Percentiles rank a stretch among this genome's conserved stretches.
Evolutionary conservation across 2,797 vertebrate species (phyloP).

Genomic region (Notolepis coatsorum): DNA sequence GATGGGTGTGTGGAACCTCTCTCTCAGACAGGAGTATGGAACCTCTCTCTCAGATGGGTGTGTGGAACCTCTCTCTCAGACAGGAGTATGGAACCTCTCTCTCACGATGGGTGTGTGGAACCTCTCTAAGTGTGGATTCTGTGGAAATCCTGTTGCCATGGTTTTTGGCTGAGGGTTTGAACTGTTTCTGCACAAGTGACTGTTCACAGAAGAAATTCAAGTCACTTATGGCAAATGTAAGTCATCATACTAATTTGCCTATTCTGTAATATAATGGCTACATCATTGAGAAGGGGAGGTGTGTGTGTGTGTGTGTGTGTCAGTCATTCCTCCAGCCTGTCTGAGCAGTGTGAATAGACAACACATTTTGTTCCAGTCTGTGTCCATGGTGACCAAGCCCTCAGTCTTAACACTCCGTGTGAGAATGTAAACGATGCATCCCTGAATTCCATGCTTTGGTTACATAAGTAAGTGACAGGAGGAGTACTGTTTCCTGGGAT

Average conservation of each 20-base stretch:
- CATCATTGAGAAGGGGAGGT: not conserved
- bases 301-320: conserved; percentile 7
- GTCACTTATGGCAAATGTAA: not conserved
- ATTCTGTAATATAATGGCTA: not conserved
- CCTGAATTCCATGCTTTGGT: conserved; percentile 36
- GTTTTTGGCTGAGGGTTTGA: conserved; percentile 22
- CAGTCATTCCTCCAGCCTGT: too few species aligned
- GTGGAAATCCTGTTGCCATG: conserved; percentile 53
- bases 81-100: too few species aligned
- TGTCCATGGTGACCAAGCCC: conserved; percentile 35
- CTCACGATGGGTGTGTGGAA: too few species aligned
- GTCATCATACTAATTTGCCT: not conserved
- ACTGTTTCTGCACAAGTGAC: too few species aligned
- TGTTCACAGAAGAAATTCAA: not conserved
- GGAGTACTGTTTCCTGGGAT: conserved; percentile 6
- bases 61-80: too few species aligned
- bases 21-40: too few species aligned
- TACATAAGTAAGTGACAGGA: conserved; percentile 61
- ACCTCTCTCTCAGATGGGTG: too few species aligned
- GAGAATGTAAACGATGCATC: conserved; percentile 38
- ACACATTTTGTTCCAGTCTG: conserved; percentile 16
- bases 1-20: too few species aligned
- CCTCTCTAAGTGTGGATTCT: too few species aligned
- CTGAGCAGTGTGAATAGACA: not conserved
- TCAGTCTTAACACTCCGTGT: conserved; percentile 47